These are phyloP conservation scores for Parnassius mnemosyne DNA, from an alignment of 2,888 invertebrate genomes.

Conservation along the genomic window DNA sequence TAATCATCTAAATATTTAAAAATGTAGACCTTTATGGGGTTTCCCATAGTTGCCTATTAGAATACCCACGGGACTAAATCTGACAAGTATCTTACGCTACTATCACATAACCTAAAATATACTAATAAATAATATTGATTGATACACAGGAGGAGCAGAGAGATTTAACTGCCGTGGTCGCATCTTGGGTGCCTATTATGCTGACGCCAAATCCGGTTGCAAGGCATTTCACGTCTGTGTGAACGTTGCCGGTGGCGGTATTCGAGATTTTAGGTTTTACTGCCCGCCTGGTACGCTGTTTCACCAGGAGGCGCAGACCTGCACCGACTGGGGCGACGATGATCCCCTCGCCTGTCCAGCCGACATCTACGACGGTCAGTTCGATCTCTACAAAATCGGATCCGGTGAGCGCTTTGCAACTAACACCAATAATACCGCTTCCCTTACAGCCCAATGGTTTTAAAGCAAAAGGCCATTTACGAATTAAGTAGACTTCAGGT, in stretches of 20 bases:
- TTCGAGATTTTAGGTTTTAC: constrained; percentile 91
- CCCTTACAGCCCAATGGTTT: constrained; percentile 1
- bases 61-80: no score
- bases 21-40: no score
- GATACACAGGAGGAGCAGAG: constrained; percentile 69
- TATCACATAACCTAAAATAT: no score
- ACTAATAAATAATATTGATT: constrained; percentile 8
- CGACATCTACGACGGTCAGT: constrained; percentile 91
- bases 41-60: no score
- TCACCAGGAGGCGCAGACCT: constrained; percentile 95
- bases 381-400: constrained; percentile 91
- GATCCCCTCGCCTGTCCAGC: constrained; percentile 89
- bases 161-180: constrained; percentile 90
- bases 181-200: constrained; percentile 93
- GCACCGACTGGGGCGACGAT: constrained; percentile 93
- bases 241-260: constrained; percentile 88
- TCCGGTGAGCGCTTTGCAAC: constrained; percentile 83
- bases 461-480: background rate
- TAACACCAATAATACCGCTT: constrained; percentile 46
- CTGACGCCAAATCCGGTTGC: constrained; percentile 92
- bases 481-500: background rate
- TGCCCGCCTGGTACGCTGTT: constrained; percentile 95
- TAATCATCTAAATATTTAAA: no score
- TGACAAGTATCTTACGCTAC: no score
- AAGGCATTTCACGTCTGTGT: constrained; percentile 95